Percentiles rank a stretch among this genome's conserved stretches.
These are phyloP conservation scores for Halictus rubicundus DNA, from an alignment of 1,140 invertebrate genomes.

Conservation along the genomic window DNA sequence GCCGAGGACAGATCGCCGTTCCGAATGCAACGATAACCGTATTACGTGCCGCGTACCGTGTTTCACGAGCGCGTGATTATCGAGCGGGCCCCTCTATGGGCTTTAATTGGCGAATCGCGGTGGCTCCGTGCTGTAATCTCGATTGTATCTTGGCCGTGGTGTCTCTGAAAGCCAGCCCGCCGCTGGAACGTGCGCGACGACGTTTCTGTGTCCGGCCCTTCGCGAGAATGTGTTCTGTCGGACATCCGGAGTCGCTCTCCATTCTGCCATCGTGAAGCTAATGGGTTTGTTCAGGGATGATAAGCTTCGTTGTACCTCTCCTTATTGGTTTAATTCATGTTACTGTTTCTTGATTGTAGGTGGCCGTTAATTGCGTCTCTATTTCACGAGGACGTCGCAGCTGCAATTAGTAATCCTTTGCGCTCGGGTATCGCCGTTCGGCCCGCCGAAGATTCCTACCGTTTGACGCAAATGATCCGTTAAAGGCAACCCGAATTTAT, in stretches of 20 bases:
- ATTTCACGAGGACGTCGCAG: background rate
- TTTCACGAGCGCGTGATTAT: conserved; percentile 49
- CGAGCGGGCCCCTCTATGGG: conserved; percentile 5
- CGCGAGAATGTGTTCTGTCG: background rate
- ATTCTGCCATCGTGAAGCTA: background rate
- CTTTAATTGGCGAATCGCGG: conserved; percentile 46
- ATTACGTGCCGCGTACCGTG: conserved; percentile 35
- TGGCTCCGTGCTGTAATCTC: conserved; percentile 28
- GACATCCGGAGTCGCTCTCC: background rate
- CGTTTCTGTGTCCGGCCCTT: background rate
- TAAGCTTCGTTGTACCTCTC: background rate
- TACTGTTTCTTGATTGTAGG: conserved; percentile 1
- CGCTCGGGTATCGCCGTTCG: background rate
- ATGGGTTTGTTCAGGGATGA: conserved; percentile 6
- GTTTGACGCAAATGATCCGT: background rate
- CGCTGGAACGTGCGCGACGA: background rate
- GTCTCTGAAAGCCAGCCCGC: conserved; percentile 3
- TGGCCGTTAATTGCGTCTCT: conserved; percentile 1
- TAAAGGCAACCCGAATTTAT: too few species aligned
- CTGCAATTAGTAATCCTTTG: conserved; percentile 1
- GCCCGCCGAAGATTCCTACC: background rate
- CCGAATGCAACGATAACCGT: conserved; percentile 46
- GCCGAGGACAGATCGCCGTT: conserved; percentile 35
- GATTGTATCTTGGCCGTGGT: conserved; percentile 27
- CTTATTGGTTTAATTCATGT: conserved; percentile 3